Base-by-base conservation (phyloP, 1,140 invertebrate species). In the Drosophila sturtevanti region DNA sequence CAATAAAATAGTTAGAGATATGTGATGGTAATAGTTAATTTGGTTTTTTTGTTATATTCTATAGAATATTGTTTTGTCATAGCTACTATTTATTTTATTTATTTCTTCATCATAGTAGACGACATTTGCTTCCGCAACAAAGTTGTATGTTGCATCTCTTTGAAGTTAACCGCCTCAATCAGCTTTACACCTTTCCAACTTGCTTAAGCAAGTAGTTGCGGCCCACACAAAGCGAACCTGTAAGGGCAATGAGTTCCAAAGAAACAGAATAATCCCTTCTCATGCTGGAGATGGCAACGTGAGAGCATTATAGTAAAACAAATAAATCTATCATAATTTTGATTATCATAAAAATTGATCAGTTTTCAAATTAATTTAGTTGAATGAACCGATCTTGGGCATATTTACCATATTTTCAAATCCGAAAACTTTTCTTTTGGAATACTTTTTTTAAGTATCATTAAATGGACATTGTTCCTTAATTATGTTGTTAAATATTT, bases 81-180 rank as follows among this genome's bases (percentile, higher is more conserved):
- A 35, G 27, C 16, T 56, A 27, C 54, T 35, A 34, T 34, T 56
- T 56, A 56, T 16, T 54, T 24, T 54, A 11, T 34, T 55, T 55
- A 31, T 56, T 56, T 56, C 31, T 34, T 38, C 65, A 37, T 34
- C 56, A 16, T n/a, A 64, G n/a, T n/a, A 18, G 9, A 22, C 12
- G 24, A 62, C 18, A 56, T 67, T 48, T 37, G 54, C 65, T 76
- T 69, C 66, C 59, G 38, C 75, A 86, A 86, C 82, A 86, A 89
- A 79, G 82, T 89, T 31, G 38, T 5, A 12, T n/a, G 60, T 10
- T n/a, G 60, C 41, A 4, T 0, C 16, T 10, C 76, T 87, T 87
- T 87, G 79, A 89, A 79, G 84, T 89, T 27, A n/a, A 3, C 82
- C 82, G 82, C 56, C 31, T 86, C 81, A 85, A 85, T 85, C 86